phyloP scores from a whole-genome alignment of 1,140 invertebrate genomes.

The Aleiodes sp. region DNA sequence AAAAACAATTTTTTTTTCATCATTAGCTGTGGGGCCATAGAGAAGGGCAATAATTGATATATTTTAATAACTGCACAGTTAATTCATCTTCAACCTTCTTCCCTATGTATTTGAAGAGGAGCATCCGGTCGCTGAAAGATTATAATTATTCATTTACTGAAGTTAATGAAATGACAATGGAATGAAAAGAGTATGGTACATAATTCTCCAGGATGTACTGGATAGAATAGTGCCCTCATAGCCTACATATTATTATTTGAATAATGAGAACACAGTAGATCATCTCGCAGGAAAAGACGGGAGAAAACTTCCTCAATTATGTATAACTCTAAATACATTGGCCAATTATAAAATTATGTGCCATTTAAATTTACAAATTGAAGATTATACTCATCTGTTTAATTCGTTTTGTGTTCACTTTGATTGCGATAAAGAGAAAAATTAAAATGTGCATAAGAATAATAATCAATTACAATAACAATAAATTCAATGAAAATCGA shows the following conservation, averaged over 20 bases:
- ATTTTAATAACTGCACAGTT: not conserved
- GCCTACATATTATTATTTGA: constrained; percentile 55
- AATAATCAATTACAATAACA: no score
- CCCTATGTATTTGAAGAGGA: not conserved
- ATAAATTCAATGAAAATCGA: no score
- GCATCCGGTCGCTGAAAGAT: not conserved
- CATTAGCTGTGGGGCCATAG: not conserved
- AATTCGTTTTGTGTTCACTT: no score
- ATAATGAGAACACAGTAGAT: not conserved
- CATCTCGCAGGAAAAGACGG: constrained; percentile 31
- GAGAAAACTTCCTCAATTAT: no score
- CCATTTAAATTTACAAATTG: no score
- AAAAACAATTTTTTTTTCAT: no score
- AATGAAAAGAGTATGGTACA: not conserved
- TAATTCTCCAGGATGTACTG: not conserved
- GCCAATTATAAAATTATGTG: no score
- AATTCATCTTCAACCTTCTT: not conserved
- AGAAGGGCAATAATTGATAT: not conserved
- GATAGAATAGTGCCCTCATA: constrained; percentile 48
- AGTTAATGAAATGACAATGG: not conserved
- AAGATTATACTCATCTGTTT: no score
- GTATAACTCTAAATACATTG: no score
- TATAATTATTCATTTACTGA: not conserved
- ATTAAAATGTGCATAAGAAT: no score
- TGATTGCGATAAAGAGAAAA: no score